phyloP scores from a whole-genome alignment of 2,113 vertebrate genomes.

The Bubo scandiacus region DNA sequence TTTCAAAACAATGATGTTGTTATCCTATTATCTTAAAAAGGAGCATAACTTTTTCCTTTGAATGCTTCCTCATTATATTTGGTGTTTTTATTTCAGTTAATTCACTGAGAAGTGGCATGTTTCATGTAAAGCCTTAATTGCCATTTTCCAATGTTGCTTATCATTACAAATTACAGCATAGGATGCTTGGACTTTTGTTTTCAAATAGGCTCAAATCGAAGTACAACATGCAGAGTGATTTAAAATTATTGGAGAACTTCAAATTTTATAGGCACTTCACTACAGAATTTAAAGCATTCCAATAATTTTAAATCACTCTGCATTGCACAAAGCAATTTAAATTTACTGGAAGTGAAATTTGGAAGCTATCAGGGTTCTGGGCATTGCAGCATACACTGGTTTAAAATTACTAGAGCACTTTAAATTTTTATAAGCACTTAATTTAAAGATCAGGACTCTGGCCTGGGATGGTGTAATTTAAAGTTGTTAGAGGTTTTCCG shows the following conservation, averaged over 20 bases:
- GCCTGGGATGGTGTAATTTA: not conserved
- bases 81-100: not conserved
- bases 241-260: conserved; percentile 64
- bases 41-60: not conserved
- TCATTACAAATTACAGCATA: conserved; percentile 59
- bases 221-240: conserved; percentile 42
- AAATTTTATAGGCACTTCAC: conserved; percentile 64
- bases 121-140: conserved; percentile 1
- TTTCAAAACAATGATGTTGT: not conserved
- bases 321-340: conserved; percentile 71
- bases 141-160: conserved; percentile 29
- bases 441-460: conserved; percentile 33
- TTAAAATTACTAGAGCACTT: conserved; percentile 62
- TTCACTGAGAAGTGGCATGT: not conserved
- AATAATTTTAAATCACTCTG: conserved; percentile 71
- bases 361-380: conserved; percentile 60
- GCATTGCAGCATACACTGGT: conserved; percentile 42
- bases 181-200: conserved; percentile 22
- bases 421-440: conserved; percentile 53
- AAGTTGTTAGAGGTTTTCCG: not conserved
- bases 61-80: not conserved
- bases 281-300: conserved; percentile 63
- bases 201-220: conserved; percentile 50
- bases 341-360: conserved; percentile 74
- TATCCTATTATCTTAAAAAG: not conserved